A percentile compares a stretch with the other conserved stretches of the same genome.
Evolutionary conservation across 2,888 invertebrate species (phyloP).

Genomic region (Malachius bipustulatus): DNA sequence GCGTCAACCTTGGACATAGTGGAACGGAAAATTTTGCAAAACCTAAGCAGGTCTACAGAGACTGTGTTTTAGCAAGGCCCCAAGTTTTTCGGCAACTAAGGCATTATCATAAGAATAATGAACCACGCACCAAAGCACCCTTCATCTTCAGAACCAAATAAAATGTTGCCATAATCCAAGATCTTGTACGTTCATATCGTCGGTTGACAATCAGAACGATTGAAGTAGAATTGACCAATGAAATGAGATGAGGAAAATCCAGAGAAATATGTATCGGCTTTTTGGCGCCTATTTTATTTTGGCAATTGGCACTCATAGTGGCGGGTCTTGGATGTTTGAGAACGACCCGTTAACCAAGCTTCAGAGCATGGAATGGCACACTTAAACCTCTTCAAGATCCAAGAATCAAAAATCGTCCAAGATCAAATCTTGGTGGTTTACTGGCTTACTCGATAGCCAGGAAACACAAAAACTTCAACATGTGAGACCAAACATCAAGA

Average conservation of each 20-base stretch:
- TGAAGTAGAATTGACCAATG: constrained; percentile 11
- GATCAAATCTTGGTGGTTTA: constrained; percentile 5
- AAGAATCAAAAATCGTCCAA: constrained; percentile 6
- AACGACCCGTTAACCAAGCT: constrained; percentile 13
- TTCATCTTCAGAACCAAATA: constrained; percentile 16
- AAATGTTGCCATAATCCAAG: constrained; percentile 18
- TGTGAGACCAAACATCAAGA: constrained; percentile 3
- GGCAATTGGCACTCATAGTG: constrained; percentile 4
- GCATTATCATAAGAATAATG: constrained; percentile 16
- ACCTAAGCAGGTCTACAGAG: constrained; percentile 8
- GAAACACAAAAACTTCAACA: neutral
- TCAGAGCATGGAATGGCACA: constrained; percentile 11
- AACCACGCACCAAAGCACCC: constrained; percentile 18
- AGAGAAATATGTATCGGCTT: constrained; percentile 5
- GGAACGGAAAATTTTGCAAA: constrained; percentile 9
- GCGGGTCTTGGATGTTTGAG: constrained; percentile 10
- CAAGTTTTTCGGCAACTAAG: constrained; percentile 14
- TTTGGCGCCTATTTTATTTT: neutral
- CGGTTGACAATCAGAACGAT: constrained; percentile 13
- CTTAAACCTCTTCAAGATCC: constrained; percentile 4
- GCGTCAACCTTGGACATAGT: constrained; percentile 6
- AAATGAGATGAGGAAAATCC: constrained; percentile 8
- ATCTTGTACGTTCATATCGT: constrained; percentile 16
- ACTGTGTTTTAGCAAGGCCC: constrained; percentile 12
- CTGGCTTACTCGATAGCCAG: constrained; percentile 1